Base-by-base conservation (phyloP, 1,140 invertebrate species). In the Drosophila ogumai region DNA sequence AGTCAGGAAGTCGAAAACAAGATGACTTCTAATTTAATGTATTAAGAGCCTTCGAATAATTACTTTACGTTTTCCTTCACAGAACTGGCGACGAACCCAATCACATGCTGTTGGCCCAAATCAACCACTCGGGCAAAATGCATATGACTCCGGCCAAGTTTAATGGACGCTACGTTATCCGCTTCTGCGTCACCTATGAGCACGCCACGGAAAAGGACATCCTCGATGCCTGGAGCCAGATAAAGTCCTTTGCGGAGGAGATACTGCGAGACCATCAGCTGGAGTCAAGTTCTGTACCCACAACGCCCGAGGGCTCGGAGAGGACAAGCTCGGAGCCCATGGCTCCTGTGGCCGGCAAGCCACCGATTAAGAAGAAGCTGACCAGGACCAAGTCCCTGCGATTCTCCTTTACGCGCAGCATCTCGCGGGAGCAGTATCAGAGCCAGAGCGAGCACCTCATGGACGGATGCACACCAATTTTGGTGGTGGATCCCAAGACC, bases 141-240 rank as follows among this genome's bases (percentile, higher is more conserved):
- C 97, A 98, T 91, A 97, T 99, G 97, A 97, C 98, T 34, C 97
- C 97, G 1, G 96, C 97, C 0, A 94, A 95, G 34, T 94, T 98
- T 1, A 96, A 95, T 92, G 95, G 95, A 28, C 95, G 96, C 82
- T 98, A 97, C 90, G 93, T 95, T 3, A 96, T 99, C 72, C 94
- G 97, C 47, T 97, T 98, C 92, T 98, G 96, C 86, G 95, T 99
- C 1, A 96, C 96, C 41, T 94, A 96, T 13, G 96, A 98, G 91
- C 94, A 97, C 81, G 96, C 97, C 6, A 95, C 91, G 0, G 95
- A 97, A 34, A 94, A 94, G 3, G 96, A 98, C 82, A 95, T 98
- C 25, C 93, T 95, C n/a, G 94, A 95, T 66, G 97, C 97, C 0
- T 96, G 96, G 94, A 93, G 94, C 19, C 94, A 96, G 28, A 97